Evolutionary conservation across 2,113 vertebrate species (phyloP), one percentile per base, ranked within the genome.

Genomic region (Parus major): DNA sequence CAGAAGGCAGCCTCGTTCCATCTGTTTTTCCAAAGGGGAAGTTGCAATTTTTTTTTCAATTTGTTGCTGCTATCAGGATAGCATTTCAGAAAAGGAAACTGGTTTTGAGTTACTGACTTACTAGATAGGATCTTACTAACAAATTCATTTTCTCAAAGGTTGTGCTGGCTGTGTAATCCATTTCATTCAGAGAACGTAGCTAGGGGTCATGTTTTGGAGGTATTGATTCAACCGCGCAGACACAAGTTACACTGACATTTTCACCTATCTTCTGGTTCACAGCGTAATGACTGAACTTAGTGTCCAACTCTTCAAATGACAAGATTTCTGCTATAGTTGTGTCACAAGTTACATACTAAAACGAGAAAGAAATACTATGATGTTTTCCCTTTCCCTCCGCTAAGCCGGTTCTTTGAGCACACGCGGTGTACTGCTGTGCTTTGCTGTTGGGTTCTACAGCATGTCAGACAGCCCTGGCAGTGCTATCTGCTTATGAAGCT

Each of bases 101-200:
- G 55, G 14, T 72, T 93, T 77, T 94, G 68, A 93, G 83, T 64
- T 87, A 89, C 79, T 81, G 66, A 91, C 88, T 95, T 81, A 84
- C 42, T 70, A 83, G 78, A 90, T 60, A 93, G 57, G 68, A 86
- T 65, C 76, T 84, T 55, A 77, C 66, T 92, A 93, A 95, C 63
- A 91, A 91, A 96, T 82, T 84, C 64, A 69, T 19, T 86, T 56
- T 86, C 95, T 86, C 79, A 88, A 82, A 95, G 65, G 64, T 11
- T 71, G 66, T 72, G 71, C 78, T 90, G 79, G 39, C 13, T 10
- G 73, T 55, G 41, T 61, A 95, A 95, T 93, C 88, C 63, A 70
- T 66, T 81, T 82, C 33, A n/a, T 92, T 86, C 81, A 76, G 57
- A 83, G 68, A 90, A 92, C 0, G 2, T 5, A 39, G 71, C 68